Evolutionary conservation across 2,113 vertebrate genomes (phyloP), one percentile per base, ranked within the genome.

Genomic region (Buteo buteo): DNA sequence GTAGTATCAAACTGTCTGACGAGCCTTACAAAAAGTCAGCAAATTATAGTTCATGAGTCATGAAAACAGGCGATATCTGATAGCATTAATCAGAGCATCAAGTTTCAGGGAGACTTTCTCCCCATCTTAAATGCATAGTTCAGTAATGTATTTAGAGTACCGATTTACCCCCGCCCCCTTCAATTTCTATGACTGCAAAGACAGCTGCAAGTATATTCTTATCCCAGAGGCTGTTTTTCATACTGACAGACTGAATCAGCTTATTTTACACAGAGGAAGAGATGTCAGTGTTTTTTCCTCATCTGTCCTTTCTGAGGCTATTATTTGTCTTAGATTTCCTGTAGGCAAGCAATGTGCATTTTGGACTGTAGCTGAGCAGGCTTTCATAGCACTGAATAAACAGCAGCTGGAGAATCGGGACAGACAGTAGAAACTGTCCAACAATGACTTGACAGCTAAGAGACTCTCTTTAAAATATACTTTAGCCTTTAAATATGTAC

Each of bases 301-400:
- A 92, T 91, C 96, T 90, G 24, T 92, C 92, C 94, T 95, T 95
- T 96, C 86, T 16, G 52, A 90, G 28, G 62, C 94, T 94, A 16
- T 94, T 96, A 86, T 95, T 98, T 73, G 84, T 80, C 97, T 98
- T 95, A 83, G 90, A 95, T 97, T 98, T 98, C 97, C 96, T 91
- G 67, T 45, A 96, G 97, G 94, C 94, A 67, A 79, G 84, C 82
- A 49, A 40, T 45, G 97, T 94, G 77, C 87, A 14, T 88, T 97
- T 95, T 90, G 90, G 94, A 84, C 86, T 71, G 67, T 40, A 94
- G 69, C 87, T 84, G 94, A 88, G 90, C 24, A 1, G 69, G 85
- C 80, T 96, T 89, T 97, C 91, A 87, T 34, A 84, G 80, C 47
- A 2, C 78, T 77, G 95, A 96, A 61, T 61, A 91, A 93, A 83